phyloP scores from a whole-genome alignment of 92 coral and sea anemone species.

The Epizoanthus rinbou region DNA sequence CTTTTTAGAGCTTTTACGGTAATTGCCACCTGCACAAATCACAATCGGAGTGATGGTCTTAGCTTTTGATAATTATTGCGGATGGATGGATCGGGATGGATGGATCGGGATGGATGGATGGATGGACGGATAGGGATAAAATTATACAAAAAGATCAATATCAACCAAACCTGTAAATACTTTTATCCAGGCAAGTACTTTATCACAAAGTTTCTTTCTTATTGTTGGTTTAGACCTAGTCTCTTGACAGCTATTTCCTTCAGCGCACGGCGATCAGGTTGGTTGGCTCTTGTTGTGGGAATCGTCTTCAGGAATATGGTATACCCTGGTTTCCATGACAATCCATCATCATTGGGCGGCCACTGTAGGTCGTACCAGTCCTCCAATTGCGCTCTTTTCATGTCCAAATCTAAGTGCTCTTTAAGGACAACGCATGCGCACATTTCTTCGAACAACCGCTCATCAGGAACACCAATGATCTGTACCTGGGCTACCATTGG shows the following conservation, averaged over 20 bases:
- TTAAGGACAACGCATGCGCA: constrained; percentile 64
- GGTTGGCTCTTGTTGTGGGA: constrained; percentile 49
- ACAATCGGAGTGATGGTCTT: too few species aligned
- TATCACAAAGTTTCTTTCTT: too few species aligned
- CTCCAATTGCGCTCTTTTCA: constrained; percentile 25
- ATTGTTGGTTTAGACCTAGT: constrained; percentile 18
- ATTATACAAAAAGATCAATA: too few species aligned
- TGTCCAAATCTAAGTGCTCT: constrained; percentile 11
- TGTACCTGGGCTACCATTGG: constrained; percentile 49
- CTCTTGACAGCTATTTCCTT: constrained; percentile 38
- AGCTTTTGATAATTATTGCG: too few species aligned
- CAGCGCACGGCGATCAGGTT: constrained; percentile 38
- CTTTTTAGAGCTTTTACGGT: too few species aligned
- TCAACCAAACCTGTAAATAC: too few species aligned
- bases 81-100: too few species aligned
- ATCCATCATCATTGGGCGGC: constrained; percentile 32
- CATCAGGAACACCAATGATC: constrained; percentile 65
- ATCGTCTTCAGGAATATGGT: constrained; percentile 35
- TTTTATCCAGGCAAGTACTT: too few species aligned
- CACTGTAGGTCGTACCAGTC: constrained; percentile 50
- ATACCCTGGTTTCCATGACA: constrained; percentile 49
- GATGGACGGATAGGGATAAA: too few species aligned
- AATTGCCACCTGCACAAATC: too few species aligned
- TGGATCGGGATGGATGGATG: too few species aligned
- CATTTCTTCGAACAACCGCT: constrained; percentile 57